Evolutionary conservation across 2,113 vertebrate species (phyloP), one percentile per base, ranked within the genome.

Genomic region (Geococcyx californianus): DNA sequence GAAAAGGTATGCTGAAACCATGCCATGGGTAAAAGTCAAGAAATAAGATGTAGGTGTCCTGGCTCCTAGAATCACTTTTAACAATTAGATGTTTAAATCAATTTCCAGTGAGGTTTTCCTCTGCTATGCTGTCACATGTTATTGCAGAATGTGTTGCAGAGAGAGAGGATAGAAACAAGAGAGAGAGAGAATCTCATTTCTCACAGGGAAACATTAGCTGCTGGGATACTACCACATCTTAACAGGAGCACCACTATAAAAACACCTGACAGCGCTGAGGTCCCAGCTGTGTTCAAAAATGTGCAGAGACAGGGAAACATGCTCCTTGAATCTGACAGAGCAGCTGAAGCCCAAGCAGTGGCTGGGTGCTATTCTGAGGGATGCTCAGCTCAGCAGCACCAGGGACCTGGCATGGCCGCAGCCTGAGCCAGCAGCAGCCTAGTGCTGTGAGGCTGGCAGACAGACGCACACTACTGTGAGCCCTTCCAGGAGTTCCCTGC

Each of bases 41-140:
- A 87, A 81, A 78, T 76, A 81, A 89, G 84, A 59, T 19, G 31
- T 51, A 67, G 12, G 20, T 63, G 20, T 87, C 63, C 68, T 87
- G 63, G 31, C 21, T 89, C 28, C 62, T 54, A 34, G 88, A 28
- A 62, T 54, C 23, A 18, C 29, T 78, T 95, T 67, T 75, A 91
- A 82, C 68, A 38, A 31, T 80, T 74, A 73, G 42, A 18, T 52
- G 38, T 90, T 83, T 33, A 59, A 92, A 60, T 90, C 16, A 83
- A 85, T 79, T 75, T 85, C 59, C 51, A 40, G 69, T 49, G 54
- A 76, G 56, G 52, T 89, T 87, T 72, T 79, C 45, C 79, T 66
- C 51, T 89, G 49, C 87, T 95, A 51, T 83, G 70, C 58, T 91
- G 69, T 93, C 77, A 82, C 60, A n/a, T 45, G 52, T 34, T 84